Evolutionary conservation across 1,140 invertebrate genomes (phyloP).

Genomic region (Aphelenchoides besseyi): DNA sequence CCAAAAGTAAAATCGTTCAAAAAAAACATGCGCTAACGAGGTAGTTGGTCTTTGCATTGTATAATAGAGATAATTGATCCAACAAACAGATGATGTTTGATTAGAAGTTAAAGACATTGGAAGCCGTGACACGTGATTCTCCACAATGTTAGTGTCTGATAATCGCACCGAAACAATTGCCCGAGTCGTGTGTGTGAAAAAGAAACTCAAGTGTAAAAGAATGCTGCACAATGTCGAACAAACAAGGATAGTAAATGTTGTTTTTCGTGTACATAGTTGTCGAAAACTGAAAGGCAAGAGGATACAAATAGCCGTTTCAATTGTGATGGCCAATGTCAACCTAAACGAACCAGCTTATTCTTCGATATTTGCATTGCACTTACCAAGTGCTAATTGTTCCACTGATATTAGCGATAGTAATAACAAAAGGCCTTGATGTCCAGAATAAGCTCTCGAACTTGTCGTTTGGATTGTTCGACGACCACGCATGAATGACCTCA

Average conservation of each 20-base stretch:
- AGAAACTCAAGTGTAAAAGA: conserved; percentile 48
- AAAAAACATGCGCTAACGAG: conserved; percentile 30
- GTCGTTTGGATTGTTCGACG: conserved; percentile 15
- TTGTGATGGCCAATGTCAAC: conserved; percentile 55
- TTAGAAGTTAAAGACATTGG: conserved; percentile 2
- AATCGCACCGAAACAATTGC: conserved; percentile 22
- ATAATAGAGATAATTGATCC: conserved; percentile 26
- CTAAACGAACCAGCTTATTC: too few relatives aligned
- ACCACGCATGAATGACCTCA: conserved; percentile 60
- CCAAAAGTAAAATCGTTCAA: conserved; percentile 55
- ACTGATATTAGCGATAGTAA: conserved; percentile 57
- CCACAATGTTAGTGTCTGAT: conserved; percentile 1
- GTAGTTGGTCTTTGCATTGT: conserved; percentile 29
- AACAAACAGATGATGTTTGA: conserved; percentile 6
- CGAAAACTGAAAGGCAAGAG: conserved; percentile 55
- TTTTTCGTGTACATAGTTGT: conserved; percentile 53
- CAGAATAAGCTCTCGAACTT: conserved; percentile 55
- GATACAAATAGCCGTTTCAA: conserved; percentile 57
- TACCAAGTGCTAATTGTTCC: conserved; percentile 60
- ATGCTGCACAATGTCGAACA: conserved; percentile 36
- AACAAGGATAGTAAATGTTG: conserved; percentile 40
- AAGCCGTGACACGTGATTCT: not conserved
- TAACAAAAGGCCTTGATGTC: conserved; percentile 54
- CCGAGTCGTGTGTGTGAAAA: conserved; percentile 48
- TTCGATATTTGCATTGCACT: too few relatives aligned